These are phyloP conservation scores for Heteromormyrus szaboi DNA, from an alignment of 2,797 vertebrate species.

Conservation along the genomic window DNA sequence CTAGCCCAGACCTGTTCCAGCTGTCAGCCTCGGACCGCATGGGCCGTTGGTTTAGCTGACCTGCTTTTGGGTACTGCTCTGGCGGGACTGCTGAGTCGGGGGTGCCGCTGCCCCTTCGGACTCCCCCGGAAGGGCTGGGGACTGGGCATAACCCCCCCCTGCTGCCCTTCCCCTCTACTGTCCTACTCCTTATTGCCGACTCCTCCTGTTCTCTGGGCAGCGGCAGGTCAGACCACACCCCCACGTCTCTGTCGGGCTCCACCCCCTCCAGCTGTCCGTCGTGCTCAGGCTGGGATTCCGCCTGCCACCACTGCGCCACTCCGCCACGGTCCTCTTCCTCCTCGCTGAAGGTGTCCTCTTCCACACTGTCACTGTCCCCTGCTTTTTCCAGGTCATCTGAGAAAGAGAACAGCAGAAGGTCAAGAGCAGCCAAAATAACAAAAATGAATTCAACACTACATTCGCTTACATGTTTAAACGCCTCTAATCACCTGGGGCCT, in stretches of 20 bases:
- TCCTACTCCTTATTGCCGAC: not conserved
- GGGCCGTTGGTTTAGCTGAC: not conserved
- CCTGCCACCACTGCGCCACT: slow-evolving; percentile 16
- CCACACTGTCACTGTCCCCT: not conserved
- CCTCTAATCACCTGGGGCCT: not conserved
- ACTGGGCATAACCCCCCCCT: not conserved
- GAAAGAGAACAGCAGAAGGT: not conserved
- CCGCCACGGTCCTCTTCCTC: slow-evolving; percentile 30
- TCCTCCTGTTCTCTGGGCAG: not conserved
- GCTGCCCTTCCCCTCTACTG: slow-evolving; percentile 10
- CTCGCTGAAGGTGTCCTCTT: slow-evolving; percentile 29
- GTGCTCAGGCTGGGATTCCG: slow-evolving; percentile 22
- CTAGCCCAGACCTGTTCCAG: not conserved
- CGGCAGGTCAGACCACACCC: not conserved
- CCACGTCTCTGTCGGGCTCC: slow-evolving; percentile 33
- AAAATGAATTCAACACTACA: not conserved
- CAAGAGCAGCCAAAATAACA: not conserved
- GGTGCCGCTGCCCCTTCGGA: not conserved
- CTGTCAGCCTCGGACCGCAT: not conserved
- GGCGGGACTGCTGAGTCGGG: slow-evolving; percentile 23
- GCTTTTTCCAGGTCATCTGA: slow-evolving; percentile 21
- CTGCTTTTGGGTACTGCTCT: not conserved
- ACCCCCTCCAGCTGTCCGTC: slow-evolving; percentile 34
- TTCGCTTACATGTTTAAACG: not conserved
- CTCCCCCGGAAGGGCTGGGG: not conserved